phyloP scores from a whole-genome alignment of 2,113 vertebrate species.

The Catharus minimus region DNA sequence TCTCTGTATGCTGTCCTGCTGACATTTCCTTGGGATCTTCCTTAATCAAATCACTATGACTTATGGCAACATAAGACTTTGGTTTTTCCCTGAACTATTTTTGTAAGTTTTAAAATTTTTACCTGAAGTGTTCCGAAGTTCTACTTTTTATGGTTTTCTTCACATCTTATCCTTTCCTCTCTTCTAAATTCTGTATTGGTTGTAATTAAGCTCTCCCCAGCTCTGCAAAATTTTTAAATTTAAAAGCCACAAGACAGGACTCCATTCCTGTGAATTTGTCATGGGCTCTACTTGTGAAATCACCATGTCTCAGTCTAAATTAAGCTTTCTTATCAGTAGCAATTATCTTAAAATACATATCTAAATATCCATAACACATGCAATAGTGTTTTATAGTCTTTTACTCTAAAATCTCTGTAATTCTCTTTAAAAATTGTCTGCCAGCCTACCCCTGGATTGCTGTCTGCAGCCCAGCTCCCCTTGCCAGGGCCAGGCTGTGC shows the following conservation, averaged over 20 bases:
- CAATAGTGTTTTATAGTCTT: neutral
- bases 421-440: neutral
- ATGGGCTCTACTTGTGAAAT: constrained; percentile 3
- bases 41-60: neutral
- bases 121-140: neutral
- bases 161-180: neutral
- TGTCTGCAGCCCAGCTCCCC: neutral
- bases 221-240: neutral
- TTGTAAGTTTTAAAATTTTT: neutral
- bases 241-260: neutral
- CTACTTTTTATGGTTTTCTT: neutral
- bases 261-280: constrained; percentile 23
- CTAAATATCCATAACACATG: neutral
- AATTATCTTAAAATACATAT: neutral
- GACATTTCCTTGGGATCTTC: neutral
- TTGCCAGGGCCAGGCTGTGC: neutral
- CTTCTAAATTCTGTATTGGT: neutral
- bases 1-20: neutral
- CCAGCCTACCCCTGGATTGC: neutral
- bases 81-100: neutral
- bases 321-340: neutral
- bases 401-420: neutral
- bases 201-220: neutral
- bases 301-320: neutral
- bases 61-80: neutral